Evolutionary conservation across 2,113 vertebrate genomes (phyloP), one percentile per base, ranked within the genome.

Genomic region (Marmota monax): DNA sequence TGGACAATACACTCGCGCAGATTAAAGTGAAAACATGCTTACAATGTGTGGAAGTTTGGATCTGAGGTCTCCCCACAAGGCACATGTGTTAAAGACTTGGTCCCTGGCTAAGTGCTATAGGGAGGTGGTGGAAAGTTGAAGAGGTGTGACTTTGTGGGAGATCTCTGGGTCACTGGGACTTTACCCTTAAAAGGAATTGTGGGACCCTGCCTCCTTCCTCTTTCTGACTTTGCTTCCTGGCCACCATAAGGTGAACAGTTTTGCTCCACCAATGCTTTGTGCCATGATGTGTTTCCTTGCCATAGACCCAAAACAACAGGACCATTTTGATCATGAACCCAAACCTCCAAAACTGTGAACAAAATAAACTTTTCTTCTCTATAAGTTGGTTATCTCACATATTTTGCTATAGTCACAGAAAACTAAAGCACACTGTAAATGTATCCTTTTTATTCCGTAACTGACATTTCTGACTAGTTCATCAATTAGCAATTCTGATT

Each of bases 401-500:
- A 48, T 51, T 77, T 89, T 78, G 42, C 29, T 77, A 77, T 4
- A 76, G 29, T 76, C 45, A 42, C 20, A 58, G 73, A 63, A 63
- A 78, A 39, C 61, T 48, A 29, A 45, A 17, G 25, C 32, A 29
- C 20, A 92, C 34, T 32, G n/a, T 76, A 84, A 77, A 39, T 67
- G 27, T 84, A 51, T 83, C 48, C 37, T 82, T 74, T 37, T 70
- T 29, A 20, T 5, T 8, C 25, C 42, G 45, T 45, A 53, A 42
- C 20, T 56, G 56, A 84, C 22, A 56, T 91, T 89, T 94, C 42
- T 67, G 27, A 92, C 85, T 90, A 88, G 22, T 39, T 5, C 3
- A 18, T 69, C 92, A 87, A 48, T 86, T 48, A 87, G 73, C 5
- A 25, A n/a, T 84, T 95, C 65, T 72, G 65, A 87, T 27, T 96